These are phyloP conservation scores for Pycnonotus jocosus DNA, from an alignment of 2,113 vertebrate species.

Conservation along the genomic window DNA sequence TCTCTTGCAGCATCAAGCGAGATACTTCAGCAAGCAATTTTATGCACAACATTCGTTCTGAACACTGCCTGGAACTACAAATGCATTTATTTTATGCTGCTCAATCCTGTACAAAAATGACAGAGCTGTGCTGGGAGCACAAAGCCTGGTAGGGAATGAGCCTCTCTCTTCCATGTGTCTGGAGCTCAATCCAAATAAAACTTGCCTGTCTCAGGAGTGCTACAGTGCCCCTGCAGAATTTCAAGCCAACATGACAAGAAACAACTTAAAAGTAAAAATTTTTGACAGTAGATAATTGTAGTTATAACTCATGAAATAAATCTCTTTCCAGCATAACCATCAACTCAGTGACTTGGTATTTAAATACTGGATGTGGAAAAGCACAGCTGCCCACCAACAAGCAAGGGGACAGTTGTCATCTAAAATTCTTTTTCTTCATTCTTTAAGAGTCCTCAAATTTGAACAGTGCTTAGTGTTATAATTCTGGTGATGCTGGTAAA, in stretches of 20 bases:
- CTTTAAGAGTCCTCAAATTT: not conserved
- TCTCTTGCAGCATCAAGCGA: not conserved
- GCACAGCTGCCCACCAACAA: not conserved
- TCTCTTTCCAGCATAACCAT: not conserved
- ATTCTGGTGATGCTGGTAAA: not conserved
- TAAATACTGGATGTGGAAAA: not conserved
- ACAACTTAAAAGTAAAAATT: not conserved
- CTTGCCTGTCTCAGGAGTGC: not conserved
- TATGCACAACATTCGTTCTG: not conserved
- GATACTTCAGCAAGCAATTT: not conserved
- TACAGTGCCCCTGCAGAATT: not conserved
- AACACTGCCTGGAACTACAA: not conserved
- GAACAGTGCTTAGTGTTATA: not conserved
- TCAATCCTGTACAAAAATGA: not conserved
- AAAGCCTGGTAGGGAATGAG: not conserved
- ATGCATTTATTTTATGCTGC: not conserved
- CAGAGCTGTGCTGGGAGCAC: not conserved
- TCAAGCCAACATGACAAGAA: not conserved
- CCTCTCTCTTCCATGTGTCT: not conserved
- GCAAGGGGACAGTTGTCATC: not conserved
- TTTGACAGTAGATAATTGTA: not conserved
- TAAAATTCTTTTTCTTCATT: not conserved
- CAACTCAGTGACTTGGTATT: not conserved
- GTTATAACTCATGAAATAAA: not conserved
- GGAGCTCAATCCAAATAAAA: not conserved